Percentiles rank a stretch among this genome's conserved stretches.
These are phyloP conservation scores for Cephus sareptanus DNA, from an alignment of 2,888 invertebrate species.

Conservation along the genomic window DNA sequence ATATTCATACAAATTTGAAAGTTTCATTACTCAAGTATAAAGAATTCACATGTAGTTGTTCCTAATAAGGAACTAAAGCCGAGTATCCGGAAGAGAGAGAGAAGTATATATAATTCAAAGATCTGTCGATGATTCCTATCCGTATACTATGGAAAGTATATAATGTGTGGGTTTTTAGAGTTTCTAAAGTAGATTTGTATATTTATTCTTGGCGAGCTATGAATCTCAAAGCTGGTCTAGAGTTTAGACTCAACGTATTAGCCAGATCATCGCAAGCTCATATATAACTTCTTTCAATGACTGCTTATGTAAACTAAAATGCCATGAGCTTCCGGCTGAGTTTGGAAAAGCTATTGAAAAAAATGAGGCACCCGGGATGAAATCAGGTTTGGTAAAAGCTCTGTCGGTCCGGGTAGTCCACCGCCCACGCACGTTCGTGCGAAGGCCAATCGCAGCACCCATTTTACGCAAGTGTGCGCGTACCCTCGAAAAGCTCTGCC, in stretches of 20 bases:
- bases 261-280: not conserved
- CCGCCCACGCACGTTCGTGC: conserved; percentile 36
- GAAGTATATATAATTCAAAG: not conserved
- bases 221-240: not conserved
- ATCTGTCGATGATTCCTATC: not conserved
- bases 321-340: not conserved
- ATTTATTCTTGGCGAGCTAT: not conserved
- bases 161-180: not conserved
- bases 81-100: too few species aligned
- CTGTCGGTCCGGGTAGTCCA: conserved; percentile 12
- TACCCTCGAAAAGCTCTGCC: conserved; percentile 39
- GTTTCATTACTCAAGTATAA: not conserved
- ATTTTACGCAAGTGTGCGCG: conserved; percentile 46
- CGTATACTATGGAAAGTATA: not conserved
- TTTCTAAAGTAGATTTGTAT: not conserved
- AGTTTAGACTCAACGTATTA: not conserved
- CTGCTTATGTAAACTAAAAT: not conserved
- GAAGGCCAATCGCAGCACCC: conserved; percentile 43
- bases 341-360: not conserved
- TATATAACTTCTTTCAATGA: not conserved
- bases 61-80: too few species aligned
- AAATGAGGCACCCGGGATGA: not conserved
- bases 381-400: conserved; percentile 24
- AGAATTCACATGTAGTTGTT: too few species aligned
- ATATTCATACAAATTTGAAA: not conserved